Evolutionary conservation across 2,797 vertebrate genomes (phyloP), one percentile per base, ranked within the genome.

Genomic region (Cheirogaleus major): DNA sequence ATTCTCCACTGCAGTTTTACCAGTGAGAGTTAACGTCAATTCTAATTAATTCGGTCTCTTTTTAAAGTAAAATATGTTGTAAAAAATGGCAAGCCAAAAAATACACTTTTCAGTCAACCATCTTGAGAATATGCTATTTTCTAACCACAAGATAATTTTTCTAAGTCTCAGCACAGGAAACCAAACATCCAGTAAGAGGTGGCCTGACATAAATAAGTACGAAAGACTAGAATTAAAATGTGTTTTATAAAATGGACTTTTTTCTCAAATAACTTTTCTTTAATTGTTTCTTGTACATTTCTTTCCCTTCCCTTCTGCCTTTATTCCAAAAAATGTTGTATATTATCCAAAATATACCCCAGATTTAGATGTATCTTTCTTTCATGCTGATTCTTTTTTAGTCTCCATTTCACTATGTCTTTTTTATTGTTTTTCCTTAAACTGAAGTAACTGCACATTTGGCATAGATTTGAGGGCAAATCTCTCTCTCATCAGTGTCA

Each of bases 61-160:
- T 96, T 89, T 78, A 94, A 96, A 97, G 81, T 94, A 87, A 92
- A 95, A 90, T 79, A 89, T 94, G 32, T 86, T 96, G 61, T 84
- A 52, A 91, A 97, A 97, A 95, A 95, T 94, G 93, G 80, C 75
- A 96, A 76, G 23, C 67, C 70, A 72, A 82, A 82, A 83, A 80
- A 85, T 70, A 87, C 43, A 52, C 67, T 96, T 95, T 96, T 88
- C 69, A 96, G 73, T 89, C 90, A 93, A 10, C 86, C 25, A 7
- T 73, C 38, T 95, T 95, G 84, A 97, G 92, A 95, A 82, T 92
- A 96, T 93, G 78, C 80, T 96, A 57, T 93, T 96, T 97, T 90
- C 83, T 95, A 93, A 95, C 89, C 67, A 96, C 89, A 96, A 79
- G 76, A 72, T 93, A 83, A 93, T 96, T 96, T 95, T 96, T 90